Conservation (phyloP, 2,113 vertebrate genomes). For the Notiomystis cincta region DNA sequence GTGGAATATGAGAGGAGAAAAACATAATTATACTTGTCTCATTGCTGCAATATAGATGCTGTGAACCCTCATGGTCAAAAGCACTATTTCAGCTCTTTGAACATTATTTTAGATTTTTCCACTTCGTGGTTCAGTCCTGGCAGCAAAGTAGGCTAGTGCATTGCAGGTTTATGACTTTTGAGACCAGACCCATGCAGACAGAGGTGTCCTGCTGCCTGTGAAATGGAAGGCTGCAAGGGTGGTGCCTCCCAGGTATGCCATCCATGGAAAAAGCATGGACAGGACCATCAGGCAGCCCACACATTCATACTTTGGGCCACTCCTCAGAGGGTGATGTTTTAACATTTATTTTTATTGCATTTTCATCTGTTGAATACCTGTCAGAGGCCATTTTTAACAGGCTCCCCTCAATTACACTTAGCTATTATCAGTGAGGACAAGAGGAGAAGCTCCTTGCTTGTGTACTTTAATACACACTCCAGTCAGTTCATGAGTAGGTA, state of each 20-base stretch:
- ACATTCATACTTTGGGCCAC: neutral
- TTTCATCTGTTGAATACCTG: slow-evolving; percentile 34
- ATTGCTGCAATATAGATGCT: neutral
- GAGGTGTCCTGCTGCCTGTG: neutral
- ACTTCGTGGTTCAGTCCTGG: neutral
- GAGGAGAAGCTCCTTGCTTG: neutral
- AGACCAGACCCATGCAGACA: neutral
- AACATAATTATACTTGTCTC: neutral
- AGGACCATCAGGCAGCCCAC: neutral
- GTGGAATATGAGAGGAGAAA: neutral
- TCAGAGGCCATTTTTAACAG: slow-evolving; percentile 10
- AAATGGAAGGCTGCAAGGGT: neutral
- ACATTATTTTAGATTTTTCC: neutral
- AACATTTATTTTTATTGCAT: slow-evolving; percentile 48
- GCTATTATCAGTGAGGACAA: neutral
- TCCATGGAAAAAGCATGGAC: neutral
- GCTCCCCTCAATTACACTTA: neutral
- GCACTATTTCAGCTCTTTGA: neutral
- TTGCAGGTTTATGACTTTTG: neutral
- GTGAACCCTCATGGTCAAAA: neutral
- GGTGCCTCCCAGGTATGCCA: neutral
- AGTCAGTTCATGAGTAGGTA: neutral
- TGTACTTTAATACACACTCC: neutral
- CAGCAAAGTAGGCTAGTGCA: neutral
- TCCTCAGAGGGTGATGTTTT: slow-evolving; percentile 29